Percentiles rank a stretch among this genome's conserved stretches.
Evolutionary conservation across 2,113 vertebrate species (phyloP).

Genomic region (Aramus guarauna): DNA sequence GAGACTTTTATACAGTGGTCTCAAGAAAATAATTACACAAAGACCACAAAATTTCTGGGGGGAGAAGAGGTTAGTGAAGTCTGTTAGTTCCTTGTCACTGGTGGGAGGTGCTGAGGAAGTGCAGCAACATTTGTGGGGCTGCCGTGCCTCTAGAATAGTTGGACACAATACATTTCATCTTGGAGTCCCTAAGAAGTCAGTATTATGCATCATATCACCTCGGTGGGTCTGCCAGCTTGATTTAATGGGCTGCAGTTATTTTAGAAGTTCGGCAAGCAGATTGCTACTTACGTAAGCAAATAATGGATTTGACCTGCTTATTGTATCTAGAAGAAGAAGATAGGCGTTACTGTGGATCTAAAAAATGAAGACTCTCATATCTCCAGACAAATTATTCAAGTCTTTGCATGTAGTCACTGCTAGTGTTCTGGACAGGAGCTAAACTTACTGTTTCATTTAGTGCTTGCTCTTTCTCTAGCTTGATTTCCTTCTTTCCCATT

Average conservation of each 20-base stretch:
- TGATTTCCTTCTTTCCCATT: background rate
- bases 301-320: constrained; percentile 35
- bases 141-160: background rate
- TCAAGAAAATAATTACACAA: constrained; percentile 29
- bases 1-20: constrained; percentile 12
- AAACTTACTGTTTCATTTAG: background rate
- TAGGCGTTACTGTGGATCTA: background rate
- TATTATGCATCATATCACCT: background rate
- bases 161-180: background rate
- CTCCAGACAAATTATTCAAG: background rate
- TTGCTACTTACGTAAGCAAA: constrained; percentile 27
- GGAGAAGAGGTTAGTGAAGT: background rate
- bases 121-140: background rate
- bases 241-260: constrained; percentile 28
- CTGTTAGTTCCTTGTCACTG: background rate
- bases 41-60: background rate
- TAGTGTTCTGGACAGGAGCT: background rate
- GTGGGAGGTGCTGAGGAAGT: background rate
- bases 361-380: background rate
- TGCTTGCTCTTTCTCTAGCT: background rate
- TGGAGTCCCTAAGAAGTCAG: background rate
- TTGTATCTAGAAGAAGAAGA: background rate
- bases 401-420: background rate
- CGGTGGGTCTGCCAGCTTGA: background rate
- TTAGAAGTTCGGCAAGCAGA: background rate